A percentile compares a stretch with the other conserved stretches of the same genome.
These are phyloP conservation scores for Ectemnius lituratus DNA, from an alignment of 2,888 invertebrate genomes.

Conservation along the genomic window DNA sequence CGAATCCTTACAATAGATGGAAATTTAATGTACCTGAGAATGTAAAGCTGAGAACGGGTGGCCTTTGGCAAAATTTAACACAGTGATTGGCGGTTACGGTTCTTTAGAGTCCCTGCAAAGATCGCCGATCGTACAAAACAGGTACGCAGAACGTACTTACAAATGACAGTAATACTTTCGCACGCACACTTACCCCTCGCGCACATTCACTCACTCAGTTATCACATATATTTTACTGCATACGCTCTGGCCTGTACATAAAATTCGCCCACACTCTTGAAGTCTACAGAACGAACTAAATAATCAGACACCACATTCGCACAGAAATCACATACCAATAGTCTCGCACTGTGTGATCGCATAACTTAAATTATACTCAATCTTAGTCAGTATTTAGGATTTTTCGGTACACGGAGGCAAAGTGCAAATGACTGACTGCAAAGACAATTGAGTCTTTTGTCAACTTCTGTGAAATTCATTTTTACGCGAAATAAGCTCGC, in stretches of 20 bases:
- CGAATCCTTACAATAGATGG: too few relatives aligned
- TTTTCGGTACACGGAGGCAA: slow-evolving; percentile 42
- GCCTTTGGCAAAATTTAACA: slow-evolving; percentile 15
- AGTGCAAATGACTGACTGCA: slow-evolving; percentile 33
- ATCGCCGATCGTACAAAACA: slow-evolving; percentile 24
- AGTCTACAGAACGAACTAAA: slow-evolving; percentile 54
- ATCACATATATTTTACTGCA: slow-evolving; percentile 14
- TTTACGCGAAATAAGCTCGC: slow-evolving; percentile 25
- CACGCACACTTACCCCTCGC: slow-evolving; percentile 24
- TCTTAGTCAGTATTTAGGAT: slow-evolving; percentile 49
- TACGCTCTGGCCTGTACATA: slow-evolving; percentile 8
- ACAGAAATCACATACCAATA: slow-evolving; percentile 40
- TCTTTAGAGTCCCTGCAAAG: slow-evolving; percentile 40
- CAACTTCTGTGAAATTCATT: neutral
- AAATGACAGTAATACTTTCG: slow-evolving; percentile 29
- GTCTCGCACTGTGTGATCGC: slow-evolving; percentile 46
- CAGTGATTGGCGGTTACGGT: slow-evolving; percentile 34
- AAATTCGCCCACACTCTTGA: slow-evolving; percentile 28
- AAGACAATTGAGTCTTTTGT: slow-evolving; percentile 29
- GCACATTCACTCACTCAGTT: slow-evolving; percentile 2
- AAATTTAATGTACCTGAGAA: too few relatives aligned
- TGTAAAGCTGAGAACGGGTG: too few relatives aligned
- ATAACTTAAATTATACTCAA: slow-evolving; percentile 56
- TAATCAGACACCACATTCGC: slow-evolving; percentile 45
- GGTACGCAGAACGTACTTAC: slow-evolving; percentile 24